Evolutionary conservation across 2,113 vertebrate genomes (phyloP).

Genomic region (Dicrurus megarhynchus): DNA sequence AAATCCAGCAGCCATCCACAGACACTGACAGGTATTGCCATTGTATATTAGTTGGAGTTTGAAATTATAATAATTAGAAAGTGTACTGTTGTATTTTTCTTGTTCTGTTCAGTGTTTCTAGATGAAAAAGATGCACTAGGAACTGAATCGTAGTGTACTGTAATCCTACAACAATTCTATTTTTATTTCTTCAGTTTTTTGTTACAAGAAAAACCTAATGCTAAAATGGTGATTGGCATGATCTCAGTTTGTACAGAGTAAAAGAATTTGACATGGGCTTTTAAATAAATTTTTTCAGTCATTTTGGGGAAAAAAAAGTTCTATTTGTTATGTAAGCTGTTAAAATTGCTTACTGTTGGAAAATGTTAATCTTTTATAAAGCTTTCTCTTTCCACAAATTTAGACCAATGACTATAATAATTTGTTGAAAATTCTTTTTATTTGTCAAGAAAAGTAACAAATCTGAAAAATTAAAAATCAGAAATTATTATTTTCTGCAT

Average conservation of each 20-base stretch:
- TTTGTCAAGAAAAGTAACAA: background rate
- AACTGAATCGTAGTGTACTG: background rate
- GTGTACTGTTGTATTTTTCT: background rate
- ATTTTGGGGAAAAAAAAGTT: background rate
- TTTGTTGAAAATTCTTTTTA: background rate
- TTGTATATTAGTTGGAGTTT: conserved; percentile 26
- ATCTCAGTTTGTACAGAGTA: background rate
- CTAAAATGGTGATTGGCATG: background rate
- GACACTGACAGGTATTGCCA: conserved; percentile 72
- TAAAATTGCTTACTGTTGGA: background rate
- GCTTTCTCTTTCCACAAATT: background rate
- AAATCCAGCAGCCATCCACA: conserved; percentile 74
- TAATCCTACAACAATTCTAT: background rate
- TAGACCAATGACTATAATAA: background rate
- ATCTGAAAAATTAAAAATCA: conserved; percentile 31
- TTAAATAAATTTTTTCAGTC: background rate
- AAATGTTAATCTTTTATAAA: background rate
- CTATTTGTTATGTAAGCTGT: background rate
- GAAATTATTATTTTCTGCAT: background rate
- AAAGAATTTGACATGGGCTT: background rate
- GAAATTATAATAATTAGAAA: conserved; percentile 1
- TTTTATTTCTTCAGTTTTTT: conserved; percentile 53
- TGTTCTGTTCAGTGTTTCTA: conserved; percentile 45
- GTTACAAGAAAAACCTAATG: background rate
- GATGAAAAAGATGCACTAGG: background rate